These are phyloP conservation scores for Ichneumon xanthorius DNA, from an alignment of 2,888 invertebrate species.

Conservation along the genomic window DNA sequence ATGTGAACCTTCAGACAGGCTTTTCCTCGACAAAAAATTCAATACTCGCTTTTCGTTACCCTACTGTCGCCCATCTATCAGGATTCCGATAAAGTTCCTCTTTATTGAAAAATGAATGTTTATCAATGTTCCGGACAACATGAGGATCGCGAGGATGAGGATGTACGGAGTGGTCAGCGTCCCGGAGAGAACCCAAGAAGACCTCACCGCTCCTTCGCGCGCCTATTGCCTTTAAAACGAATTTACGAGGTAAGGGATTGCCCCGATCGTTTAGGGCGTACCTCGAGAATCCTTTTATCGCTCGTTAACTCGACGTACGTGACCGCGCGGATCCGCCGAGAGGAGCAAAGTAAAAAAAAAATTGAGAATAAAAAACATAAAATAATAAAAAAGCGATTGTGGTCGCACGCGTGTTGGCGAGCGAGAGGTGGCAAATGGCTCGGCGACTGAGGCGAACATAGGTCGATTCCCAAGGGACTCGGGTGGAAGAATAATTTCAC, in stretches of 20 bases:
- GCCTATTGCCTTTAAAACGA: conserved; percentile 69
- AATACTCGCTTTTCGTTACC: too few species aligned
- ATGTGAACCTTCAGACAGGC: too few species aligned
- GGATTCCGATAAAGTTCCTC: too few species aligned
- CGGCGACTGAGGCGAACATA: conserved; percentile 35
- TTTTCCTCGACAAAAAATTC: too few species aligned
- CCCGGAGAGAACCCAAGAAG: background rate
- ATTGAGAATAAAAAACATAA: too few species aligned
- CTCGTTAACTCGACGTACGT: conserved; percentile 72
- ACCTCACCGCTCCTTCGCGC: conserved; percentile 30
- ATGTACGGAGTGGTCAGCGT: background rate
- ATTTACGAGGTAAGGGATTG: conserved; percentile 73
- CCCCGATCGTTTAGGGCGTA: conserved; percentile 71
- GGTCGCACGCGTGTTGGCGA: conserved; percentile 5
- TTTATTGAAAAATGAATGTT: background rate
- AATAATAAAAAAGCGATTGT: background rate
- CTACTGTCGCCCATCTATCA: too few species aligned
- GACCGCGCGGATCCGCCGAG: conserved; percentile 31
- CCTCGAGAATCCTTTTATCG: conserved; percentile 73
- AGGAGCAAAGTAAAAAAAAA: conserved; percentile 41
- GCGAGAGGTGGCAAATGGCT: conserved; percentile 20
- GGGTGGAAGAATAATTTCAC: conserved; percentile 58
- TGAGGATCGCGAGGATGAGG: background rate
- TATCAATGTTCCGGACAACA: background rate
- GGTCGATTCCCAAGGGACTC: conserved; percentile 48